A percentile compares a stretch with the other conserved stretches of the same genome.
These are phyloP conservation scores for Pelochelys cantorii DNA, from an alignment of 2,797 vertebrate genomes.

Conservation along the genomic window DNA sequence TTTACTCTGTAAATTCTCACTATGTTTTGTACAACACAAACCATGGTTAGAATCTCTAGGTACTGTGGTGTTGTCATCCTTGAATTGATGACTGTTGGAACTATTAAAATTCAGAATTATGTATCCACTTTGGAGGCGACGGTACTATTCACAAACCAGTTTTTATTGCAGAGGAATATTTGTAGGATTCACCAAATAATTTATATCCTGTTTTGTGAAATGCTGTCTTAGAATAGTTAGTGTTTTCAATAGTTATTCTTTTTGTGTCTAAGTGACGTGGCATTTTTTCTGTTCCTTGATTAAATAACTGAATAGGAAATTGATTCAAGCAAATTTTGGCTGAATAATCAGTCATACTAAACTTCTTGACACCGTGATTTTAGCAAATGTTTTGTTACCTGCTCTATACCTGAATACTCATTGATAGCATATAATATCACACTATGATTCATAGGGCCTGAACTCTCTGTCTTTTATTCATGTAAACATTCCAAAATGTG, in stretches of 20 bases:
- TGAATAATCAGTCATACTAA: neutral
- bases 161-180: rapidly evolving
- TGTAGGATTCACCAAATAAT: rapidly evolving
- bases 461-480: neutral
- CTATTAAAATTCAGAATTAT: rapidly evolving
- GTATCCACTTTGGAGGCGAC: rapidly evolving
- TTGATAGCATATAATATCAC: neutral
- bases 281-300: neutral
- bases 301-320: neutral
- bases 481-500: neutral
- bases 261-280: rapidly evolving
- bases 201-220: neutral
- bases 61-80: rapidly evolving
- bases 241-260: rapidly evolving
- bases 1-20: neutral
- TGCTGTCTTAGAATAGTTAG: neutral
- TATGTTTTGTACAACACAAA: rapidly evolving
- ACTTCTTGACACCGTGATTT: neutral
- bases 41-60: rapidly evolving
- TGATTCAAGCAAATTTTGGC: neutral
- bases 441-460: neutral
- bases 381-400: neutral
- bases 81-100: rapidly evolving
- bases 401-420: neutral
- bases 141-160: neutral